Evolutionary conservation across 1,140 invertebrate species (phyloP).

Genomic region (Tetramorium alpestre): DNA sequence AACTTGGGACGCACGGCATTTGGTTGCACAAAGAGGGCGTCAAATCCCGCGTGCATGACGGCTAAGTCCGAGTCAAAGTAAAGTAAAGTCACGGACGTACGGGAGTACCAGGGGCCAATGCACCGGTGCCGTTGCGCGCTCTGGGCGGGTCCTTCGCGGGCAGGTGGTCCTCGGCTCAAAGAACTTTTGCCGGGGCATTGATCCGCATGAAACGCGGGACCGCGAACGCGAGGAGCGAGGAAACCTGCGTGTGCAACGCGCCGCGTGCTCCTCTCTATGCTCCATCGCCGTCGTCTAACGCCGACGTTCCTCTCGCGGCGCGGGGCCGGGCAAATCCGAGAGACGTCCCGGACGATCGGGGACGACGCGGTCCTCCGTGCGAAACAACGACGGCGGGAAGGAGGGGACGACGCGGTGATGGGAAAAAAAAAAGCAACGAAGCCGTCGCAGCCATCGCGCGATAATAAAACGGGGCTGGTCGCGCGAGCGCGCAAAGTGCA

Average conservation of each 20-base stretch:
- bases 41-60: constrained; percentile 68
- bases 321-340: background rate
- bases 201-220: constrained; percentile 80
- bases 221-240: constrained; percentile 58
- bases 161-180: constrained; percentile 85
- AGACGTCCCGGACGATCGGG: constrained; percentile 10
- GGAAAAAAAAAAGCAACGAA: constrained; percentile 35
- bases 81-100: constrained; percentile 66
- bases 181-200: constrained; percentile 86
- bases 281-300: constrained; percentile 40
- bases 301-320: background rate
- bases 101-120: constrained; percentile 81
- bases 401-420: constrained; percentile 3
- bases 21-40: constrained; percentile 25
- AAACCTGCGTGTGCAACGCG: constrained; percentile 46
- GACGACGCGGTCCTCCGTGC: background rate
- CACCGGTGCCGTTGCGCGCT: constrained; percentile 79
- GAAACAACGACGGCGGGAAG: background rate
- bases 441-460: background rate
- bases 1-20: constrained; percentile 10
- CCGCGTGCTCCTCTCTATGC: constrained; percentile 32
- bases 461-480: constrained; percentile 27
- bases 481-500: constrained; percentile 37
- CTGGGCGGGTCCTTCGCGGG: constrained; percentile 78
- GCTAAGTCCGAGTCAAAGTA: constrained; percentile 79